Percentiles rank a stretch among this genome's conserved stretches.
phyloP scores from a whole-genome alignment of 2,888 invertebrate genomes.

The Drosophila cyrtoloma region DNA sequence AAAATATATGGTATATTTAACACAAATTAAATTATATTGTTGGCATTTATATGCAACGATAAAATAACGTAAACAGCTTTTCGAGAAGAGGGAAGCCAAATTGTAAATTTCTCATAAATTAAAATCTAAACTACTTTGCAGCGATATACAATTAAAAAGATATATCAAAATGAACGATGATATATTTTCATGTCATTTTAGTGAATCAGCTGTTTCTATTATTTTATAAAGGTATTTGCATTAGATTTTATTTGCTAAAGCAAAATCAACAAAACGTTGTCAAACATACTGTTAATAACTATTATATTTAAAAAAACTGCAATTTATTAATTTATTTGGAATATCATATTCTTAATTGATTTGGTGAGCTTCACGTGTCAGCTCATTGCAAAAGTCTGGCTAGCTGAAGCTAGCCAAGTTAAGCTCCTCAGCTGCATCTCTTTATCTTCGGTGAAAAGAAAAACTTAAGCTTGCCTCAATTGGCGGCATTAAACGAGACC shows the following conservation, averaged over 20 bases:
- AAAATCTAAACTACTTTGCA: background rate
- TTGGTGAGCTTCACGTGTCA: background rate
- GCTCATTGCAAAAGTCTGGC: conserved; percentile 25
- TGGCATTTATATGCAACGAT: background rate
- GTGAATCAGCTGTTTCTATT: background rate
- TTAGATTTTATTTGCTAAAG: background rate
- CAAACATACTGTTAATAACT: background rate
- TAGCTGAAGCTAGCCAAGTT: background rate
- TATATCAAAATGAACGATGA: background rate
- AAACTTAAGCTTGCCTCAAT: conserved; percentile 80
- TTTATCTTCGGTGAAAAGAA: conserved; percentile 45
- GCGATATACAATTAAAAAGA: background rate
- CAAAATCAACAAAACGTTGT: background rate
- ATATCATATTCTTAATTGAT: background rate
- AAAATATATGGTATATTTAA: background rate
- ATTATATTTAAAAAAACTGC: background rate
- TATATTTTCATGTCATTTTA: background rate
- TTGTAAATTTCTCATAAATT: background rate
- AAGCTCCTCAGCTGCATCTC: conserved; percentile 41
- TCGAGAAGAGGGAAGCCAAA: fast-evolving
- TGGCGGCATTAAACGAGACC: conserved; percentile 80
- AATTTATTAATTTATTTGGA: background rate
- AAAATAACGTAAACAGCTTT: background rate
- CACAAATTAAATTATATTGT: background rate
- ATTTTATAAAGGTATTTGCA: background rate